A percentile compares a stretch with the other conserved stretches of the same genome.
Evolutionary conservation across 1,140 invertebrate genomes (phyloP).

Genomic region (Drosophila willistoni): DNA sequence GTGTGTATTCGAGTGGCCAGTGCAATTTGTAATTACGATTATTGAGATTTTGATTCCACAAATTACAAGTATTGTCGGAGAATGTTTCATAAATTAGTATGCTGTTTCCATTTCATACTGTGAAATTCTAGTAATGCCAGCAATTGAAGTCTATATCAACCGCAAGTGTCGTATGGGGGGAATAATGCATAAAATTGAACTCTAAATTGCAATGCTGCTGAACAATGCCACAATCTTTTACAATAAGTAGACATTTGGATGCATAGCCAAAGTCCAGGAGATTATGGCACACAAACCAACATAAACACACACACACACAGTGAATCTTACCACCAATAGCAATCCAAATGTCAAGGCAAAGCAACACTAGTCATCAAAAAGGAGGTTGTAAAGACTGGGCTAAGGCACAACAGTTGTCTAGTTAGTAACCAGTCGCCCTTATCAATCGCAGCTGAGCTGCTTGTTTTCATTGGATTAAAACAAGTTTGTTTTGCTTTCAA

Average conservation of each 20-base stretch:
- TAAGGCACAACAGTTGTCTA: constrained; percentile 38
- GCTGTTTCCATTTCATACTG: constrained; percentile 50
- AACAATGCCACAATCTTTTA: constrained; percentile 28
- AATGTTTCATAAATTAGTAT: constrained; percentile 56
- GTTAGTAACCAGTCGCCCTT: constrained; percentile 47
- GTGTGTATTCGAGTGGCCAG: constrained; percentile 17
- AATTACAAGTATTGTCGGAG: neutral
- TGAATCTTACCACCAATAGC: neutral
- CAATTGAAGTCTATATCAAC: constrained; percentile 25
- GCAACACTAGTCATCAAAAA: neutral
- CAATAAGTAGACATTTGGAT: constrained; percentile 7
- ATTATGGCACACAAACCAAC: neutral
- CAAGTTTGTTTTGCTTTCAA: constrained; percentile 60
- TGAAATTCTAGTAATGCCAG: neutral
- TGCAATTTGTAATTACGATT: constrained; percentile 72
- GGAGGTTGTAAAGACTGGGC: too few relatives aligned
- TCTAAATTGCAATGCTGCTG: constrained; percentile 67
- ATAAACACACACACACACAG: neutral
- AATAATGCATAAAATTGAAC: constrained; percentile 76
- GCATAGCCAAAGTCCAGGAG: constrained; percentile 7
- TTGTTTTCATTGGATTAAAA: constrained; percentile 76
- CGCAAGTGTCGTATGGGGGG: constrained; percentile 73
- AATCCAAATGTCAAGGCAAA: constrained; percentile 12
- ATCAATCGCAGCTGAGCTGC: constrained; percentile 75
- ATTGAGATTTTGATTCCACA: constrained; percentile 50